Evolutionary conservation across 2,888 invertebrate genomes (phyloP), one percentile per base, ranked within the genome.

Genomic region (Brenthis ino): DNA sequence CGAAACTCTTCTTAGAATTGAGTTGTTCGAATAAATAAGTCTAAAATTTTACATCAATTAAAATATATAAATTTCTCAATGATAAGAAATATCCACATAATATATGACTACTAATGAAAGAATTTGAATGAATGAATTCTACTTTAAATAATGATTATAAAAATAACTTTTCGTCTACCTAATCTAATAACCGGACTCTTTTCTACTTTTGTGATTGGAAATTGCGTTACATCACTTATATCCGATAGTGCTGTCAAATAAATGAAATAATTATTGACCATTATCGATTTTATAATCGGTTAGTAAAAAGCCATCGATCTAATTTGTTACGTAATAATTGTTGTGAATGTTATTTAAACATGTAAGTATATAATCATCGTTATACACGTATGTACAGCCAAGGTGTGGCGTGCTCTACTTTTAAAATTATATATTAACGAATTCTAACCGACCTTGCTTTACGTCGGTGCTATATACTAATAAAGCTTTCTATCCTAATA

Each of bases 301-400:
- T 50, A 65, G 50, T 58, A 37, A 66, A 66, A 66, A 67, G 56
- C 48, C 51, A 58, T 67, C 64, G 20, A 60, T 47, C 28, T 57
- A 53, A 54, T 66, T 58, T 47, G 14, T 47, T 64, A 55, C 47
- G 24, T 65, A 28, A 58, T 66, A 54, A 48, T 1, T 28, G 14
- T n/a, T 47, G 60, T 50, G 60, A 50, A 16, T 50, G 60, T 60
- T 28, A 12, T 24, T 28, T 16, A 48, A 28, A 28, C 28, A n/a
- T 28, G n/a, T 50, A n/a, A 60, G 13, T 65, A 37, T 57, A 57
- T 20, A 50, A 20, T 20, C 53, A 20, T 37, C 43, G 51, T 43
- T 55, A 64, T 33, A 50, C 28, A 28, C 20, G 5, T 43, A 37
- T 37, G 13, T n/a, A 33, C 12, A 50, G 60, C 2, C 12, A 60